Conservation (phyloP, 1,140 invertebrate genomes). For the Platyura marginata region DNA sequence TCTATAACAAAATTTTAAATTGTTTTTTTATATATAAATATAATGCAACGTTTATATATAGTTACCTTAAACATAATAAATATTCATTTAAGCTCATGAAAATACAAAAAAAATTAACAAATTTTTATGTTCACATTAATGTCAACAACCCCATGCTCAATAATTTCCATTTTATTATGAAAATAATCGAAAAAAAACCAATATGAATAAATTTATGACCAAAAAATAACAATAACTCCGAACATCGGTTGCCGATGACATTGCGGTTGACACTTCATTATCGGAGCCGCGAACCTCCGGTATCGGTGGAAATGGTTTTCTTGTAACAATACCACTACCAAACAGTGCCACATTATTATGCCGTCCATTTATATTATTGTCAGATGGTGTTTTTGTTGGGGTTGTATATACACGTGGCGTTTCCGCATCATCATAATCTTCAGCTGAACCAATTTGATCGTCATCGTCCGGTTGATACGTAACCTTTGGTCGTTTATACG, state of each 20-base stretch:
- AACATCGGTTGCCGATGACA: background rate
- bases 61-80: too few relatives aligned
- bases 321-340: background rate
- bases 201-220: background rate
- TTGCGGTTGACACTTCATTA: background rate
- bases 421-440: slow-evolving; percentile 19
- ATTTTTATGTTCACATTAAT: too few relatives aligned
- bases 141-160: too few relatives aligned
- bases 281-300: background rate
- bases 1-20: too few relatives aligned
- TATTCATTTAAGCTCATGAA: too few relatives aligned
- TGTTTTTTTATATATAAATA: too few relatives aligned
- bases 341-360: slow-evolving; percentile 1
- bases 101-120: too few relatives aligned
- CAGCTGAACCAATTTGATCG: slow-evolving; percentile 9
- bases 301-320: background rate
- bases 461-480: slow-evolving; percentile 16
- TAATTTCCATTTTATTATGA: too few relatives aligned
- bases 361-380: background rate
- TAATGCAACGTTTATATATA: too few relatives aligned
- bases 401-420: background rate
- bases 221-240: background rate
- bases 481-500: slow-evolving; percentile 23
- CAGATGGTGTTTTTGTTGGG: slow-evolving; percentile 1
- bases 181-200: too few relatives aligned